phyloP scores from a whole-genome alignment of 2,113 vertebrate genomes.

The Genyomyrus donnyi region DNA sequence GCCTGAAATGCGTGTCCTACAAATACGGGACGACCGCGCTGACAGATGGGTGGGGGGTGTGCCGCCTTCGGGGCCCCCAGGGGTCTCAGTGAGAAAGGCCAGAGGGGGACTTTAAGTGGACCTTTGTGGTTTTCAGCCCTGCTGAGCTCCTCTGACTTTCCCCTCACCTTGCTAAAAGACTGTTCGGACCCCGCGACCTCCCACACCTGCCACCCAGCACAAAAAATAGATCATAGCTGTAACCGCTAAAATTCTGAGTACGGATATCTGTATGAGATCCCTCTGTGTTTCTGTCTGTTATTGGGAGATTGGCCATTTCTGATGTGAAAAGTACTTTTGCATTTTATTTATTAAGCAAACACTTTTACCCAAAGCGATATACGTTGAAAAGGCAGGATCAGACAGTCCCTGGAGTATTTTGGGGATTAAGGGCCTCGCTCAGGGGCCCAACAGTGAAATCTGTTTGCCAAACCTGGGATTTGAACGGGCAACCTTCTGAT shows the following conservation, averaged over 20 bases:
- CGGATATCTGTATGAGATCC: slow-evolving; percentile 22
- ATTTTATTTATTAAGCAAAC: not conserved
- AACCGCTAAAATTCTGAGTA: slow-evolving; percentile 27
- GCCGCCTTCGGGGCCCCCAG: not conserved
- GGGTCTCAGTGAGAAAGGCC: not conserved
- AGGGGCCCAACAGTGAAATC: not conserved
- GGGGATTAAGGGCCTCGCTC: not conserved
- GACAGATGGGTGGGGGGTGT: not conserved
- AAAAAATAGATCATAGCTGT: slow-evolving; percentile 20
- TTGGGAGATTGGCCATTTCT: not conserved
- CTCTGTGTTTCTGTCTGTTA: slow-evolving; percentile 16
- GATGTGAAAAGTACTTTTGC: not conserved
- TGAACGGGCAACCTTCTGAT: not conserved
- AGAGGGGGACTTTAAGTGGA: slow-evolving; percentile 8
- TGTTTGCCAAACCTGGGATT: not conserved
- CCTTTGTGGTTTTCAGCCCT: not conserved
- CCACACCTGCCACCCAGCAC: not conserved
- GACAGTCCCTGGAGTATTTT: not conserved
- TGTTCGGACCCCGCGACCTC: not conserved
- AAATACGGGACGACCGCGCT: not conserved
- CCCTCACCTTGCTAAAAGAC: slow-evolving; percentile 5
- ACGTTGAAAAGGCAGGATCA: not conserved
- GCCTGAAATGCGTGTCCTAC: not conserved
- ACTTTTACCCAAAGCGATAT: not conserved
- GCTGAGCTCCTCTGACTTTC: not conserved